Evolutionary conservation across 2,888 invertebrate species (phyloP), one percentile per base, ranked within the genome.

Genomic region (Eupithecia abbreviata): DNA sequence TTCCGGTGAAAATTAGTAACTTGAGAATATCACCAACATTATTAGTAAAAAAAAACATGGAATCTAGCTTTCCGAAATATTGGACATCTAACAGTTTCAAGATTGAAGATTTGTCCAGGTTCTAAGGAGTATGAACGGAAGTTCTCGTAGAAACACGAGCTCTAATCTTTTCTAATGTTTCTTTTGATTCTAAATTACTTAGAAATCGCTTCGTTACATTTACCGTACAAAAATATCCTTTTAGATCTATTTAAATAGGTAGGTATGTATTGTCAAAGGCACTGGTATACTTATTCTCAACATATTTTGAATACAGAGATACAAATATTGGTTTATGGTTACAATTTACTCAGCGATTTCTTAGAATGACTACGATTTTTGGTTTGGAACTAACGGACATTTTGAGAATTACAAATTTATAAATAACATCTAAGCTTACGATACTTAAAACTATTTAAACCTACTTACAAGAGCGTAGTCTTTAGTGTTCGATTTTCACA

Each of bases 261-360:
- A 93, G 93, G 94, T 95, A 94, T 94, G 94, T 93, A 91, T 93
- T 91, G 91, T 92, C 88, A 88, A 95, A 95, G 95, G 95, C 95
- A 94, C 95, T 95, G 94, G 94, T 93, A 91, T 89, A 58, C 55
- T 58, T 91, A 90, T 83, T 82, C 86, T 89, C 91, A 89, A 88
- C 70, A 81, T 89, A 87, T 83, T 86, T 84, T 84, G 30, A 62
- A 89, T 88, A 90, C 89, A 87, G 90, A 79, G 82, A 84, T 82
- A 86, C 82, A 85, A 85, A 68, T 77, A 69, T 30, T 30, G 15
- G 42, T 43, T 73, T 72, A 55, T 65, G 84, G 83, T 84, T 81
- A 81, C 86, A 79, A 83, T 85, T 82, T 77, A 85, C 86, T 86
- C 86, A 88, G 91, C 91, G 90, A 91, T 90, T 90, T 88, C 87